These are phyloP conservation scores for Hemicordylus capensis DNA, from an alignment of 2,113 vertebrate species.

Conservation along the genomic window DNA sequence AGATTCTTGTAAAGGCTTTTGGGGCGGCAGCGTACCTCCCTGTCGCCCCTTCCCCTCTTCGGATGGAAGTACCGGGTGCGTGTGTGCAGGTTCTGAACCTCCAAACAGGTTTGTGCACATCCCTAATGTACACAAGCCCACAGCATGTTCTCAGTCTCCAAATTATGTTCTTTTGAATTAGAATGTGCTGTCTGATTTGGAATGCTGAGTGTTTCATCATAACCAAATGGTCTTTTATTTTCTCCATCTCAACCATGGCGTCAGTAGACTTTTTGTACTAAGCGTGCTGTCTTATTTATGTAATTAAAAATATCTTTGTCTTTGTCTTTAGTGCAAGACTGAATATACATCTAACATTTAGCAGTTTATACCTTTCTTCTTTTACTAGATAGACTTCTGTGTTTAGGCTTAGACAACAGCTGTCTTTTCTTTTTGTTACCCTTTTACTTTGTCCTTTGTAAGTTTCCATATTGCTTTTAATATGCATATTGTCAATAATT, in stretches of 20 bases:
- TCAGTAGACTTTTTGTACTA: background rate
- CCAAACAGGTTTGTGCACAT: too few species aligned
- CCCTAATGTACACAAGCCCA: background rate
- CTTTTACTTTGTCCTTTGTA: background rate
- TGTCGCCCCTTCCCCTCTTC: too few species aligned
- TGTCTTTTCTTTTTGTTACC: background rate
- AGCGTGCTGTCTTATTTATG: background rate
- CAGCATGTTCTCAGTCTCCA: background rate
- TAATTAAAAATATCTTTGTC: background rate
- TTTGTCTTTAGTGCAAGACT: background rate
- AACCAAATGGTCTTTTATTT: background rate
- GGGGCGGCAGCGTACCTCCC: too few species aligned
- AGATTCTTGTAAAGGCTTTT: too few species aligned
- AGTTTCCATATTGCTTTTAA: background rate
- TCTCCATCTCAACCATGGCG: background rate
- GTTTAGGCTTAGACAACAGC: background rate
- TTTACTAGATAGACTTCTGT: background rate
- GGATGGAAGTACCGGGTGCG: too few species aligned
- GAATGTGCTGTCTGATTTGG: background rate
- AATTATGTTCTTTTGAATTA: background rate
- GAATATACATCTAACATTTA: background rate
- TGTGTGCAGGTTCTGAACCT: too few species aligned
- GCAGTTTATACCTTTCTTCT: background rate
- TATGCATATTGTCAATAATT: background rate
- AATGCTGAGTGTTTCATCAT: background rate